phyloP scores from a whole-genome alignment of 2,797 vertebrate species.

The Apogon talboti region DNA sequence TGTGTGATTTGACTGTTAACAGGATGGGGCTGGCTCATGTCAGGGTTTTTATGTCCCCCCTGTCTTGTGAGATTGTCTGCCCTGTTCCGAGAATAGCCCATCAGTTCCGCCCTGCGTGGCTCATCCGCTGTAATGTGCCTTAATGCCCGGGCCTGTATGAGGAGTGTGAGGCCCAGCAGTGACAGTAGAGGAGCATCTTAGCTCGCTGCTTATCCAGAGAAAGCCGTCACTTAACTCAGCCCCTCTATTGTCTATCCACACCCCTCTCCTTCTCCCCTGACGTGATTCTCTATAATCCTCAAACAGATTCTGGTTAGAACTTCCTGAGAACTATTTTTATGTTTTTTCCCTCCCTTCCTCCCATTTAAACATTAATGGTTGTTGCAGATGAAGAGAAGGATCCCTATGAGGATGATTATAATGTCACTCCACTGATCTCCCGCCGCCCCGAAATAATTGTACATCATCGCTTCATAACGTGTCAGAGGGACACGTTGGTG shows the following conservation, averaged over 20 bases:
- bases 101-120: conserved; percentile 83
- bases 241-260: conserved; percentile 79
- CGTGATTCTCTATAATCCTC: conserved; percentile 85
- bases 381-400: conserved; percentile 94
- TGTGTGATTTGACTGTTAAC: conserved; percentile 82
- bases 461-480: conserved; percentile 99
- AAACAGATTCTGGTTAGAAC: conserved; percentile 90
- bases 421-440: conserved; percentile 99
- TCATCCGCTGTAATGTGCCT: conserved; percentile 85
- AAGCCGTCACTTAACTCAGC: conserved; percentile 84
- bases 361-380: conserved; percentile 91
- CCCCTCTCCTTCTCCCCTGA: conserved; percentile 78
- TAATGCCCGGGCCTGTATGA: conserved; percentile 82
- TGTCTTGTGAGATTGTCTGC: conserved; percentile 81
- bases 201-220: conserved; percentile 83
- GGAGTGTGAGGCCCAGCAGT: conserved; percentile 79
- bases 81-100: conserved; percentile 83
- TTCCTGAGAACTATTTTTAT: conserved; percentile 90
- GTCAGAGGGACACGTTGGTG: conserved; percentile 96
- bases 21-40: conserved; percentile 80
- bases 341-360: conserved; percentile 59
- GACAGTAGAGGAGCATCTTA: conserved; percentile 83
- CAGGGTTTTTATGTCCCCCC: conserved; percentile 82
- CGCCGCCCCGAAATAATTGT: conserved; percentile 98
- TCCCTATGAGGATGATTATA: conserved; percentile 99